A percentile compares a stretch with the other conserved stretches of the same genome.
Evolutionary conservation across 2,113 vertebrate genomes (phyloP).

Genomic region (Hippotragus niger): DNA sequence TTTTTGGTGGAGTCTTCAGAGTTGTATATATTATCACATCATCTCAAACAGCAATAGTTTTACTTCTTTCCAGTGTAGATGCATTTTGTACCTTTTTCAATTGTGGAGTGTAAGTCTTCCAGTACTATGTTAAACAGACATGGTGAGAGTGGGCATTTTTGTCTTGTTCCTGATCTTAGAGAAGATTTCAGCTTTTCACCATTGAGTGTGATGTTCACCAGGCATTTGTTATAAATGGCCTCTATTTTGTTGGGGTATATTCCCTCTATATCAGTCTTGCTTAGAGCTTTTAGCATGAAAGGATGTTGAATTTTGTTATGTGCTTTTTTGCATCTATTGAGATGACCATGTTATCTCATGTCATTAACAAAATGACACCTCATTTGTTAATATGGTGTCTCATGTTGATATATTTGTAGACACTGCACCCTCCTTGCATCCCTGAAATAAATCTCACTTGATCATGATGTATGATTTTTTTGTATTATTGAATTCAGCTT

Average conservation of each 20-base stretch:
- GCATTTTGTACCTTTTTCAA: background rate
- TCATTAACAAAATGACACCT: no score
- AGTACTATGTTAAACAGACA: background rate
- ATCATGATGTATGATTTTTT: background rate
- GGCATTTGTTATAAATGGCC: background rate
- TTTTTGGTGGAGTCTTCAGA: background rate
- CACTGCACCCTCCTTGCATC: background rate
- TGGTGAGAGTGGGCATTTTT: background rate
- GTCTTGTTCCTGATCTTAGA: background rate
- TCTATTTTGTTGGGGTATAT: background rate
- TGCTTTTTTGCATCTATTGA: background rate
- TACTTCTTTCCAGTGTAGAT: background rate
- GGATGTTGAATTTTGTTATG: background rate
- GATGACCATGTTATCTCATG: background rate
- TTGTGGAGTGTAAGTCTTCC: background rate
- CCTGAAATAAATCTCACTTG: background rate
- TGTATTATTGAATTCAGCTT: background rate
- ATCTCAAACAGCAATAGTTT: background rate
- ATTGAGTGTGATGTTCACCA: background rate
- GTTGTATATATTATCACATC: background rate
- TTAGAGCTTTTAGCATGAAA: background rate
- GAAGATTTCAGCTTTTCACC: background rate
- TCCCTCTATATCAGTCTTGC: background rate
- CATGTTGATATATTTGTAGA: background rate
- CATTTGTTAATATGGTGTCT: background rate